Evolutionary conservation across 2,888 invertebrate genomes (phyloP), one percentile per base, ranked within the genome.

Genomic region (Acrocyrtus sp.): DNA sequence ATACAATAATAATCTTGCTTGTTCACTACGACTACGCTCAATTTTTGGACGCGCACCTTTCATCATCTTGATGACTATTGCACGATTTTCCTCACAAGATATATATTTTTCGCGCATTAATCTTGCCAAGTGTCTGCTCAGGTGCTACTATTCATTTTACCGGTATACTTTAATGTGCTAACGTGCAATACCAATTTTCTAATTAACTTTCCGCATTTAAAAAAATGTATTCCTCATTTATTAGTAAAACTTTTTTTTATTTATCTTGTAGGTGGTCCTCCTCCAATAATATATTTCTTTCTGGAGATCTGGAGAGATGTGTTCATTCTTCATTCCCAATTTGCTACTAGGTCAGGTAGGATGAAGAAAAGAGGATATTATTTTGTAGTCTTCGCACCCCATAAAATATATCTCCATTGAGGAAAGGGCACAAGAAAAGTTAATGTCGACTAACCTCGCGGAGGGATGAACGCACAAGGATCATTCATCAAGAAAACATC

Each of bases 401-500:
- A 24, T 63, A 63, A 50, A 63, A 48, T 19, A 27, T 21, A 47
- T n/a, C n/a, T n/a, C n/a, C n/a, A n/a, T n/a, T n/a, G n/a, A n/a
- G n/a, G n/a, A 41, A 47, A 57, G 27, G 15, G 47, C 8, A 47
- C 15, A 21, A 12, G 8, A 62, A 54, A 19, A 15, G 29, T 41
- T 19, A 53, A n/a, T n/a, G 34, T 34, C 34, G 34, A 12, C 12
- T 8, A 5, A 8, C 12, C 12, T 15, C 29, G 48, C 17, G 27
- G 5, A 17, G 34, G 5, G 3, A 17, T 5, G n/a, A 34, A 29
- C 22, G 3, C 34, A 12, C 17, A 66, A 48, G 57, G n/a, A n/a
- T 66, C 66, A 66, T 66, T 66, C 66, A 65, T 65, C 66, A 66
- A 57, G 47, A 56, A 19, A n/a, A n/a, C n/a, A n/a, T n/a, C n/a